Conservation (phyloP, 1,140 invertebrate species). For the Listronotus bonariensis region DNA sequence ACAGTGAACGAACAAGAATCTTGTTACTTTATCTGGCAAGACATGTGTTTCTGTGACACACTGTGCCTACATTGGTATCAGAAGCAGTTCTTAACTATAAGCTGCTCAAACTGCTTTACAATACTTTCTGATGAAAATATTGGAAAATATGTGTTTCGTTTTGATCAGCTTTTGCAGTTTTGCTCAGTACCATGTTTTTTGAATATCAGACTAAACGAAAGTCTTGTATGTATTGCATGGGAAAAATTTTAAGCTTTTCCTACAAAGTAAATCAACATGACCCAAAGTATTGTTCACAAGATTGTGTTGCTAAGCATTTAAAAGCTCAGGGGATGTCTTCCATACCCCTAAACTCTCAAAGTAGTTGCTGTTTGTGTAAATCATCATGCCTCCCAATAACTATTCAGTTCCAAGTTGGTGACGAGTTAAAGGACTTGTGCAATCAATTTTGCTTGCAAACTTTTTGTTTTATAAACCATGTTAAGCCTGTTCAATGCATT, state of each 20-base stretch:
- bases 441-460: not conserved
- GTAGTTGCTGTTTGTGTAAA: not conserved
- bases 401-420: not conserved
- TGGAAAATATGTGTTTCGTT: constrained; percentile 11
- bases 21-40: not conserved
- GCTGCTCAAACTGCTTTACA: constrained; percentile 1
- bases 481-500: not conserved
- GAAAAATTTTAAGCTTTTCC: constrained; percentile 1
- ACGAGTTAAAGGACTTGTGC: not conserved
- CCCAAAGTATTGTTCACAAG: not conserved
- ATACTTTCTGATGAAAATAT: not conserved
- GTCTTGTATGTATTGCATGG: constrained; percentile 4
- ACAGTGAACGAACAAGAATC: constrained; percentile 5
- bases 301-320: not conserved
- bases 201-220: constrained; percentile 1
- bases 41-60: constrained; percentile 8
- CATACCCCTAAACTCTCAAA: not conserved
- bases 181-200: constrained; percentile 7
- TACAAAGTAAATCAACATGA: not conserved
- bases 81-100: not conserved
- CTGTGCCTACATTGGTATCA: constrained; percentile 5
- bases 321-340: not conserved
- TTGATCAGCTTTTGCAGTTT: constrained; percentile 9
- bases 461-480: not conserved
- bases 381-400: not conserved